Base-by-base conservation (phyloP, 2,797 vertebrate genomes). In the Sebastes hopkinsi region DNA sequence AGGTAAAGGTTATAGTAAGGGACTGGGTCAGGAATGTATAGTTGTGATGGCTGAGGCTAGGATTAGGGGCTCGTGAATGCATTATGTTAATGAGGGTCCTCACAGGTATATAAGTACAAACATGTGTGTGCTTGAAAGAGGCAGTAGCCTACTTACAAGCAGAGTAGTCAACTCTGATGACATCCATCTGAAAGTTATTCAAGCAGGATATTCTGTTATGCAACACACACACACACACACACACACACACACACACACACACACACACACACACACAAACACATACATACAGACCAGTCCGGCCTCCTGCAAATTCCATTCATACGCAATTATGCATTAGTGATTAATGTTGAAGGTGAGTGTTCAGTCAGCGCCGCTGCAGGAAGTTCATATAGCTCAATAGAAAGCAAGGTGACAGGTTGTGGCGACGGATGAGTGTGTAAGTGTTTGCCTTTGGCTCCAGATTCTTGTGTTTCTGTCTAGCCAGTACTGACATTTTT, bases 101-200 rank as follows among this genome's bases (percentile, higher is more conserved):
- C 10, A 29, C 22, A 62, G 27, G 25, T 66, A 54, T 18, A n/a
- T 52, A 27, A 65, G 2, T 20, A 14, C 38, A 70, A 42, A 65
- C 18, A 1, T 64, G 25, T 52, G 50, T 55, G 34, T 50, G 36
- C 22, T 23, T 72, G 59, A 27, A 65, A 61, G 64, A 61, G 55
- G 46, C 38, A 30, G 64, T 11, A 64, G 52, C 18, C 32, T 60
- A 38, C 76, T 77, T 25, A 52, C 27, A 55, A 71, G 20, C 55
- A 64, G 14, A 67, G 50, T 3, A 69, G 75, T 82, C 66, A 81
- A 67, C 62, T 82, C 60, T 71, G 58, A 66, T 73, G 18, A 72
- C 75, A 79, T 86, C 66, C 55, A 72, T 75, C 82, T 82, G 50
- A 84, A 84, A 75, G 38, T 36, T 66, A 46, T 66, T 22, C 52